phyloP scores from a whole-genome alignment of 2,113 vertebrate genomes.

The Rhadina sibilatrix region DNA sequence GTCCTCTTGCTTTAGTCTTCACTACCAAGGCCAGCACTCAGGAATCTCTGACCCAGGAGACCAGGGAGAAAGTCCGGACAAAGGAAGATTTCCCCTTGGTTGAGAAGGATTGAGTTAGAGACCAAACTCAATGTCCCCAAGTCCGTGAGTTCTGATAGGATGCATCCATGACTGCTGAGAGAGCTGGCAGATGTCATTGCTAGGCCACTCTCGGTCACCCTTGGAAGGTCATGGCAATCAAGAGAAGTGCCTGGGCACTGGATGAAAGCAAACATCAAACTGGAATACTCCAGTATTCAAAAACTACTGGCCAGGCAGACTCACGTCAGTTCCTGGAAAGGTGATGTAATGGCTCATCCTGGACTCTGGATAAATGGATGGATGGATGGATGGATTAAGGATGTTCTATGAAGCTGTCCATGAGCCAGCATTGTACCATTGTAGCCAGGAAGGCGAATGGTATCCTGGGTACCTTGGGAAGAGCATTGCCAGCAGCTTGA shows the following conservation, averaged over 20 bases:
- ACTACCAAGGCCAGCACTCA: neutral
- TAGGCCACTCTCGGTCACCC: neutral
- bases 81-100: neutral
- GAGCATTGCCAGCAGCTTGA: fast-evolving
- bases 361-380: neutral
- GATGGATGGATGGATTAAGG: neutral
- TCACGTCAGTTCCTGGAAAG: neutral
- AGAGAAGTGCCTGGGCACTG: neutral
- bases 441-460: neutral
- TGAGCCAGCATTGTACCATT: neutral
- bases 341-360: neutral
- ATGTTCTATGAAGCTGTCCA: neutral
- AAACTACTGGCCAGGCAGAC: neutral
- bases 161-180: neutral
- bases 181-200: neutral
- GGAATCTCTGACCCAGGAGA: neutral
- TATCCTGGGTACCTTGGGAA: neutral
- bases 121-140: neutral
- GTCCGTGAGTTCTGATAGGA: neutral
- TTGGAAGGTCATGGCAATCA: neutral
- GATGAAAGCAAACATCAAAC: neutral
- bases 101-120: neutral
- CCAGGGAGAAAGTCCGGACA: neutral
- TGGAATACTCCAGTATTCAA: neutral
- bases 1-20: neutral